Conservation (phyloP, 2,888 invertebrate genomes). For the Protophormia terraenovae region DNA sequence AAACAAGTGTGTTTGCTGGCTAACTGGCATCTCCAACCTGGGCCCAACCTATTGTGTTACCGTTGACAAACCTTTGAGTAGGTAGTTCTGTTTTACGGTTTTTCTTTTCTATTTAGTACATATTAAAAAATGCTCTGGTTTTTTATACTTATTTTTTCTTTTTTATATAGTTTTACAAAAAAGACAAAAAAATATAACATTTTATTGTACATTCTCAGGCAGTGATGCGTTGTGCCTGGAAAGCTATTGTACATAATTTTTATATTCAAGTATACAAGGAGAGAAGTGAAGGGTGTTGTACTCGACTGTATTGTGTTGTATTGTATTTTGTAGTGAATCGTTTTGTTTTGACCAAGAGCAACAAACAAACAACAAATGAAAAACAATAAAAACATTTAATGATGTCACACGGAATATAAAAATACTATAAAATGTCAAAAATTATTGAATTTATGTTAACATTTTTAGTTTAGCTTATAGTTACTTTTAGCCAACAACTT, state of each 20-base stretch:
- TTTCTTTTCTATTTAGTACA: conserved; percentile 26
- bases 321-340: conserved; percentile 29
- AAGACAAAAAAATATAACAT: conserved; percentile 48
- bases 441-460: conserved; percentile 71
- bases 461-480: conserved; percentile 52
- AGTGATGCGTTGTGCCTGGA: conserved; percentile 60
- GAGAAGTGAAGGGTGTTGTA: background rate
- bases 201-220: conserved; percentile 59
- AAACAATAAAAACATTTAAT: conserved; percentile 70
- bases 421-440: conserved; percentile 72
- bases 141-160: conserved; percentile 31
- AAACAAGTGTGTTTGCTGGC: conserved; percentile 62
- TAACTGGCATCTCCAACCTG: conserved; percentile 49
- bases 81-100: conserved; percentile 55
- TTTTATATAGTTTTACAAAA: conserved; percentile 46
- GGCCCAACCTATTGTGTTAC: conserved; percentile 48
- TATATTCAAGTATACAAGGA: background rate
- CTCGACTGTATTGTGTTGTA: conserved; percentile 15
- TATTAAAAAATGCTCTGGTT: conserved; percentile 49
- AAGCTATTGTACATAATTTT: conserved; percentile 52
- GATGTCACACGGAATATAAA: conserved; percentile 71
- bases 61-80: conserved; percentile 59
- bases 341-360: conserved; percentile 63
- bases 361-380: conserved; percentile 63
- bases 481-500: conserved; percentile 18